Evolutionary conservation across 2,888 invertebrate genomes (phyloP).

Genomic region (Carcina quercana): DNA sequence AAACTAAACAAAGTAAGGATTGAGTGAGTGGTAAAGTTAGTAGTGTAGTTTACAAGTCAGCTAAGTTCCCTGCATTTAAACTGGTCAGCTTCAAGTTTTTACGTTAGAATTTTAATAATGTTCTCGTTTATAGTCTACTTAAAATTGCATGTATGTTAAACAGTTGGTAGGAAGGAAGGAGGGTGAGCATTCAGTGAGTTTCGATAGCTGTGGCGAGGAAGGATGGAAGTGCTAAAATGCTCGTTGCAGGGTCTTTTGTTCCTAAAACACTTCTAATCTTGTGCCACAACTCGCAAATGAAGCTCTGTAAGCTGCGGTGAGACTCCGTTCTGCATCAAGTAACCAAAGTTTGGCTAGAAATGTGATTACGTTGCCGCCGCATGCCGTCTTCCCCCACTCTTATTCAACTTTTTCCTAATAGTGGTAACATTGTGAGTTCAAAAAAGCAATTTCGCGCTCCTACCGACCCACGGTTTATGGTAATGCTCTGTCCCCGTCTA

Average conservation of each 20-base stretch:
- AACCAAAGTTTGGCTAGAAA: conserved; percentile 31
- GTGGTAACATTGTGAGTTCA: conserved; percentile 64
- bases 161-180: too few relatives aligned
- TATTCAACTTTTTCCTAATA: conserved; percentile 60
- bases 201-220: too few relatives aligned
- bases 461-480: conserved; percentile 57
- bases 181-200: too few relatives aligned
- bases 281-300: conserved; percentile 38
- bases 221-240: conserved; percentile 67
- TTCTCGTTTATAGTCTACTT: too few relatives aligned
- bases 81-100: too few relatives aligned
- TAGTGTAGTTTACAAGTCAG: too few relatives aligned
- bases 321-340: conserved; percentile 34
- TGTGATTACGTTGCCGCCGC: conserved; percentile 47
- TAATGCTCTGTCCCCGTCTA: conserved; percentile 53
- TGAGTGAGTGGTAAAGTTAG: too few relatives aligned
- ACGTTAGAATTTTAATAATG: too few relatives aligned
- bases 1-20: too few relatives aligned
- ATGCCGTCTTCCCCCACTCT: conserved; percentile 32
- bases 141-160: too few relatives aligned
- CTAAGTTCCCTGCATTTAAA: too few relatives aligned
- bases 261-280: conserved; percentile 64
- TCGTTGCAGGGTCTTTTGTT: conserved; percentile 36
- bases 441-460: conserved; percentile 63
- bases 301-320: conserved; percentile 35